Evolutionary conservation across 2,888 invertebrate species (phyloP), one percentile per base, ranked within the genome.

Genomic region (Hemicrepidius hirtus): DNA sequence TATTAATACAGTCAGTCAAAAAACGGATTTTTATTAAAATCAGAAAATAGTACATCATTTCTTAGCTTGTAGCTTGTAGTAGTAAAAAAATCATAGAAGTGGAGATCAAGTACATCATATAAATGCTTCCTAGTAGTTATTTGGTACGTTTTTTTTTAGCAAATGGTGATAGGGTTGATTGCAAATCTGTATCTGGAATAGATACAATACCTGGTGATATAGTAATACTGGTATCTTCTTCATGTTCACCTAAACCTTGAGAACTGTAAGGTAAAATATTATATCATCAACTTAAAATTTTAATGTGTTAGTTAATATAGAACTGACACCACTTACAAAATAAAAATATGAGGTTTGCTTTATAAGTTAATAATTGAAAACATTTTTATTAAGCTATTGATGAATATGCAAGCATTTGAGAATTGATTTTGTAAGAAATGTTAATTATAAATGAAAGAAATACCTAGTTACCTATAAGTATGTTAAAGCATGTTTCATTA

Each of bases 131-230:
- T 32, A 9, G 7, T 13, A 13, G 6, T 49, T 76, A 81, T 69
- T 79, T 80, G n/a, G 77, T 74, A 21, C 80, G 76, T 71, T 82
- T 80, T 64, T 80, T 81, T 64, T 82, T 82, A 6, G 75, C 68
- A 68, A 74, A 80, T 9, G 81, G 80, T 6, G 80, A 79, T 50
- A 79, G 70, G 57, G 74, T 73, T 0, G 77, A 72, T 3, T 76
- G 49, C 20, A 78, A 74, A 20, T 74, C 76, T 57, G 78, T 76
- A 62, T 79, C 75, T 16, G 78, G 72, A 21, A 80, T 74, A 1
- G 78, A 74, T 62, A 78, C 77, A 41, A 79, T 74, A 37, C 76
- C 71, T 10, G 79, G 78, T n/a, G 80, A 78, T 44, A 77, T 78
- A 24, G 76, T 78, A 12, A 76, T 75, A 37, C 65, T 75, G 9